Evolutionary conservation across 2,888 invertebrate species (phyloP).

Genomic region (Suillia variegata): DNA sequence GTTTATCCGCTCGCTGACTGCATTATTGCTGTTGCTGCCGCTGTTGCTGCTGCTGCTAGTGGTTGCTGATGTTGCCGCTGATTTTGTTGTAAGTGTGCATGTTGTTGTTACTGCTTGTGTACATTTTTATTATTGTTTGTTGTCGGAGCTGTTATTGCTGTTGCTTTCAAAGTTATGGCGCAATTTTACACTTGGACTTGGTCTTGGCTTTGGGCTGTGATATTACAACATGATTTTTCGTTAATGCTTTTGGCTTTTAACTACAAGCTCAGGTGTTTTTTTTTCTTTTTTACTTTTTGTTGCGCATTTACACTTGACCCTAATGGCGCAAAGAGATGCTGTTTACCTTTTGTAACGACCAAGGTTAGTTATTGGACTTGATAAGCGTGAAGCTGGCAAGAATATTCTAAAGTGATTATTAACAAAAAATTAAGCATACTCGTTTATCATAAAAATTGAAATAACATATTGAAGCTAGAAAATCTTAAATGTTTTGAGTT

Average conservation of each 20-base stretch:
- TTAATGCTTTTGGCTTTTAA: background rate
- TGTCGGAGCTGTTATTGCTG: constrained; percentile 39
- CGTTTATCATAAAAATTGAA: too few relatives aligned
- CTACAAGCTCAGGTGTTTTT: background rate
- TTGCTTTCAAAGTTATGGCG: constrained; percentile 41
- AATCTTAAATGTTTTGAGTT: too few relatives aligned
- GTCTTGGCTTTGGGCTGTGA: constrained; percentile 46
- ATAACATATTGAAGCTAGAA: too few relatives aligned
- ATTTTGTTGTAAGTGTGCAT: constrained; percentile 11
- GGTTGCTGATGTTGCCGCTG: constrained; percentile 2
- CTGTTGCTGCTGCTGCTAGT: constrained; percentile 8
- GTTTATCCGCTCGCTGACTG: constrained; percentile 25
- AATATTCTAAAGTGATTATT: too few relatives aligned
- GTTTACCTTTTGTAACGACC: constrained; percentile 9
- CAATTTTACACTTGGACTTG: constrained; percentile 40
- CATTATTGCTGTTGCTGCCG: constrained; percentile 4
- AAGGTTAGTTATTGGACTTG: too few relatives aligned
- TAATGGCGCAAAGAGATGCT: constrained; percentile 33
- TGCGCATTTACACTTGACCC: constrained; percentile 46
- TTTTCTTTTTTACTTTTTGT: constrained; percentile 6
- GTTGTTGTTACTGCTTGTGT: constrained; percentile 6
- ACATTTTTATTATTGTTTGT: constrained; percentile 3
- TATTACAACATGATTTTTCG: background rate
- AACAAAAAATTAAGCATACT: too few relatives aligned
- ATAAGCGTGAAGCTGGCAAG: too few relatives aligned